Evolutionary conservation across 1,140 invertebrate genomes (phyloP), one percentile per base, ranked within the genome.

Genomic region (Pachyrhynchus sulphureomaculatus): DNA sequence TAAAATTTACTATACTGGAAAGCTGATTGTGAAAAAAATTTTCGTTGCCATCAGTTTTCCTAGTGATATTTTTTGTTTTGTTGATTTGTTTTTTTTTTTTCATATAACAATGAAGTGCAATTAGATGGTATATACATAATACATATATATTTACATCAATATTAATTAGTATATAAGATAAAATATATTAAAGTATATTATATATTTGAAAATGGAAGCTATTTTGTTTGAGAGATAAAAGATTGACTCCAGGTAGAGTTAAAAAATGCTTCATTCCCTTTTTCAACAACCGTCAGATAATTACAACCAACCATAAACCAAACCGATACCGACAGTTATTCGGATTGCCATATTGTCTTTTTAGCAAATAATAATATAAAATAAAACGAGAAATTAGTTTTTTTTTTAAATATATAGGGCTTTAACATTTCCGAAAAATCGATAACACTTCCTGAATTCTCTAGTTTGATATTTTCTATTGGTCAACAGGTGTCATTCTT

Each of bases 141-240:
- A 76, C 70, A 74, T 77, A 77, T 77, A 78, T 78, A 79, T 79
- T 78, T 78, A 78, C 77, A 78, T 76, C 77, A 78, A 78, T 77
- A 77, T 77, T 77, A 76, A 74, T 71, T 77, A 77, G 76, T 76
- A 74, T 73, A 74, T 77, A 77, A 77, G 75, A 75, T 75, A 76
- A 77, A 76, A 75, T 75, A 41, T 29, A 29, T 29, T 29, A 71
- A 75, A 73, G 67, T 73, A 75, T 76, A 72, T 73, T 76, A 75
- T 76, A 77, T 77, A 75, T 76, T 75, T 75, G 69, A 75, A 71
- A 75, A 68, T 69, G 73, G 75, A 78, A 77, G 75, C 72, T 77
- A 76, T 73, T 75, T 75, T 76, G 69, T 74, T 76, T 62, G 81
- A 82, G 81, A 82, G 81, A 82, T 79, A 82, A 80, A 82, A 82